A percentile compares a stretch with the other conserved stretches of the same genome.
Conservation (phyloP, 2,113 vertebrate genomes). For the Ammodytes marinus region DNA sequence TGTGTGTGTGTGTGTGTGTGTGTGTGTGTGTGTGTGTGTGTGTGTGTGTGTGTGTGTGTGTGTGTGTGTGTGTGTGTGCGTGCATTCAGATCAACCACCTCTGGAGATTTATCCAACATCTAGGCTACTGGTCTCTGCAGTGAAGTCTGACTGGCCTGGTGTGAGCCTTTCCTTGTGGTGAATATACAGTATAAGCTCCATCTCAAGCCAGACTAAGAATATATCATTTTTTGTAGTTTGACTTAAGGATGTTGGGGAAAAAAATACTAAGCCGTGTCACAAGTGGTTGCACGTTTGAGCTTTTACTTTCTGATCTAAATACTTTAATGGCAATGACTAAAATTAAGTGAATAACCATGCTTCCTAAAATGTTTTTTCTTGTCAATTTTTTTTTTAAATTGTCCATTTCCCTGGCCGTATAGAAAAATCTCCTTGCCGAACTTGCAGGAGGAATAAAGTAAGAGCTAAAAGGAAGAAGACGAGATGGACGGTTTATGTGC, state of each 20-base stretch:
- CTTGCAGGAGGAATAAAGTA: neutral
- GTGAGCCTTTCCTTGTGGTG: neutral
- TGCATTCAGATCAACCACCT: constrained; percentile 31
- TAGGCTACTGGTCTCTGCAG: constrained; percentile 33
- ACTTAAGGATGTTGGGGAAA: neutral
- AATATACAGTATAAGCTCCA: neutral
- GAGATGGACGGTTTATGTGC: neutral
- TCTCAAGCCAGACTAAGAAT: neutral
- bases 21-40: neutral
- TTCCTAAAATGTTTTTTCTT: neutral
- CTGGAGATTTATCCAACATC: constrained; percentile 58
- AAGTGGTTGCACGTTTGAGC: too few species aligned
- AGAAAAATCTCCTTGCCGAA: neutral
- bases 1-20: neutral
- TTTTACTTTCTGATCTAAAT: too few species aligned
- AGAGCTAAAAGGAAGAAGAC: neutral
- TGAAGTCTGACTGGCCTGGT: constrained; percentile 5
- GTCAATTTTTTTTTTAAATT: too few species aligned
- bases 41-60: constrained; percentile 24
- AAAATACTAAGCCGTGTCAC: too few species aligned
- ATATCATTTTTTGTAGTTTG: too few species aligned
- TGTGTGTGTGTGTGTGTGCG: neutral
- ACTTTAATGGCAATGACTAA: too few species aligned
- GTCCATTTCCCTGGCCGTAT: neutral
- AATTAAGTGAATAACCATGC: too few species aligned